These are phyloP conservation scores for Rissa tridactyla DNA, from an alignment of 2,113 vertebrate genomes.

Conservation along the genomic window DNA sequence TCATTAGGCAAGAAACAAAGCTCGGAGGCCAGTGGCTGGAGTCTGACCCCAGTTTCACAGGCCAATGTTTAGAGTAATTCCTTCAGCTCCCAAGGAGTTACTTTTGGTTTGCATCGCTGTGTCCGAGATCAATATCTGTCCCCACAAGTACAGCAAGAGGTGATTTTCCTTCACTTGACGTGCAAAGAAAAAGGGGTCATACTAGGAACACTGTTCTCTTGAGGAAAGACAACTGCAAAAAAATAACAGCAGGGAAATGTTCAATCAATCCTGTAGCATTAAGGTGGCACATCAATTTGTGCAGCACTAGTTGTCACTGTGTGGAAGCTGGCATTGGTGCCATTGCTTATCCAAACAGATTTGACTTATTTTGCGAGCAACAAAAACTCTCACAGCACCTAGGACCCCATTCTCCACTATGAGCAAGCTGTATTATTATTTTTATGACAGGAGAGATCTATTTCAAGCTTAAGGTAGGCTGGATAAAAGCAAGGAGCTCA, in stretches of 20 bases:
- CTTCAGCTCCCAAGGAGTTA: slow-evolving; percentile 4
- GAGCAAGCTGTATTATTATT: slow-evolving; percentile 21
- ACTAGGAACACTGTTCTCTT: slow-evolving; percentile 31
- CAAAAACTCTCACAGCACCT: not conserved
- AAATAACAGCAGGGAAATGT: not conserved
- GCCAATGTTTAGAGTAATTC: not conserved
- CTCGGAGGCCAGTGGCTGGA: not conserved
- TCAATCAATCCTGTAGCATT: slow-evolving; percentile 43
- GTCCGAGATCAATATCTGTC: slow-evolving; percentile 29
- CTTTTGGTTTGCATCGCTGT: not conserved
- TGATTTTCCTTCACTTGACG: slow-evolving; percentile 38
- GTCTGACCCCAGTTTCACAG: not conserved
- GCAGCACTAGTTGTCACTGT: not conserved
- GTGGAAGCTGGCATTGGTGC: not conserved
- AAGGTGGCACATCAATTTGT: slow-evolving; percentile 52
- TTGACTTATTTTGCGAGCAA: not conserved
- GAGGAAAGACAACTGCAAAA: slow-evolving; percentile 20
- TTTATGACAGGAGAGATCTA: slow-evolving; percentile 8
- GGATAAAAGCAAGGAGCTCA: slow-evolving; percentile 10
- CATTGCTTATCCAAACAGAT: slow-evolving; percentile 4
- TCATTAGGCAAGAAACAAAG: not conserved
- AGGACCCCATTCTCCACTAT: not conserved
- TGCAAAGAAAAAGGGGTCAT: slow-evolving; percentile 56
- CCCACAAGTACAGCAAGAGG: slow-evolving; percentile 18
- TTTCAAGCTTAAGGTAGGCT: slow-evolving; percentile 7